Evolutionary conservation across 2,888 invertebrate species (phyloP).

Genomic region (Rugalucina vietnamica): DNA sequence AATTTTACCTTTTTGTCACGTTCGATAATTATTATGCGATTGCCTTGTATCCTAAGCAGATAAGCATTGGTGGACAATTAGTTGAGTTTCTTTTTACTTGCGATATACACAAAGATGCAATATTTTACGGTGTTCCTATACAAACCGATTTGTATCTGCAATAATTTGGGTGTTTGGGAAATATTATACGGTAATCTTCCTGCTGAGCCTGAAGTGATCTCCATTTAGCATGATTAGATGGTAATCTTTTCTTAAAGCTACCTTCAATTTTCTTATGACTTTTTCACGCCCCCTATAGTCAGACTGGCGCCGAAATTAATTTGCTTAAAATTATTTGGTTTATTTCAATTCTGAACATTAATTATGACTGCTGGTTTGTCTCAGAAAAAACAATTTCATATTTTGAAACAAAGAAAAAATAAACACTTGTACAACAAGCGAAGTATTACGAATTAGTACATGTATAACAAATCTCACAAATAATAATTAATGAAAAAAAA

Average conservation of each 20-base stretch:
- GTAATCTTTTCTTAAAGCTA: neutral
- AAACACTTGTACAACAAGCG: neutral
- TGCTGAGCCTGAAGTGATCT: neutral
- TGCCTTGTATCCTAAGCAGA: neutral
- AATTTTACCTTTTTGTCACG: no score
- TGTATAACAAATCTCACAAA: neutral
- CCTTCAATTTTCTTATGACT: neutral
- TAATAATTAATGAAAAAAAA: no score
- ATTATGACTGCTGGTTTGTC: neutral
- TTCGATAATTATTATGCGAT: neutral
- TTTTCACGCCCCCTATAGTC: conserved; percentile 4
- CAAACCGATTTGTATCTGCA: neutral
- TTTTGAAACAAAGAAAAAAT: neutral
- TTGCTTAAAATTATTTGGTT: neutral
- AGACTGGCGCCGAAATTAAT: neutral
- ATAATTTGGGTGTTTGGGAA: neutral
- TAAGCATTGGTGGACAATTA: neutral
- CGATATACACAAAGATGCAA: no score
- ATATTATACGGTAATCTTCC: neutral
- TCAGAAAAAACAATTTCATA: neutral
- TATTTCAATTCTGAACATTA: no score
- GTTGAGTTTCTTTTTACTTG: neutral
- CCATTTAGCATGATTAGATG: neutral
- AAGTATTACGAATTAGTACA: neutral
- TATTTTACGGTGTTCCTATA: neutral